A percentile compares a stretch with the other conserved stretches of the same genome.
Evolutionary conservation across 2,113 vertebrate species (phyloP).

Genomic region (Poeciliopsis occidentalis): DNA sequence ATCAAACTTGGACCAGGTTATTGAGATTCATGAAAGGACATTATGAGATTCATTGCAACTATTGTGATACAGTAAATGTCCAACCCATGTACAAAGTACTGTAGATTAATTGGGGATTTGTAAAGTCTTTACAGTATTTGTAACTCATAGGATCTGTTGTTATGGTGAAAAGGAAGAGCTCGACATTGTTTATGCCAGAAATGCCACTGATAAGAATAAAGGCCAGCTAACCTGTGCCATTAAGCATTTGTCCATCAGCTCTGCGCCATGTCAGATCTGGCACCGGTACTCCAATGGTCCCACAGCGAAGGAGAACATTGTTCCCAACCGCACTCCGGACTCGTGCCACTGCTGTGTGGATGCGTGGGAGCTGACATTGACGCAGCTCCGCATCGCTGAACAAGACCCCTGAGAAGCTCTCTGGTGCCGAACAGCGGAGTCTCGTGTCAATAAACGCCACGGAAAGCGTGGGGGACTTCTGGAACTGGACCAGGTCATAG

Average conservation of each 20-base stretch:
- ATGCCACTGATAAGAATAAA: neutral
- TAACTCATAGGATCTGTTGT: neutral
- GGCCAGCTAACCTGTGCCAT: slow-evolving; percentile 86
- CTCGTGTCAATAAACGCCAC: slow-evolving; percentile 90
- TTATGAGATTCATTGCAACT: neutral
- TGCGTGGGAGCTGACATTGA: slow-evolving; percentile 87
- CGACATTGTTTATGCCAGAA: neutral
- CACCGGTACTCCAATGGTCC: slow-evolving; percentile 89
- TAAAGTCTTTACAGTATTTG: neutral
- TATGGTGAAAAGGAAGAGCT: neutral
- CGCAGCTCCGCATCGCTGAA: slow-evolving; percentile 90
- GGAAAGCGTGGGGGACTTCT: slow-evolving; percentile 86
- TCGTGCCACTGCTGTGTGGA: slow-evolving; percentile 86
- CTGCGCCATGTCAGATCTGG: slow-evolving; percentile 92
- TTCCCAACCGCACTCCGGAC: slow-evolving; percentile 89
- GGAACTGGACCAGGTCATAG: slow-evolving; percentile 90
- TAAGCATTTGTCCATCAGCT: slow-evolving; percentile 83
- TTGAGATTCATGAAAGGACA: neutral
- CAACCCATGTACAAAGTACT: neutral
- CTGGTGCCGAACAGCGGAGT: slow-evolving; percentile 87
- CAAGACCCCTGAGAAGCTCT: slow-evolving; percentile 87
- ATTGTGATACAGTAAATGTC: neutral
- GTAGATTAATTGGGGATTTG: neutral
- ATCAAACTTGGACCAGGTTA: neutral
- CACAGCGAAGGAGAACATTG: slow-evolving; percentile 90